Conservation (phyloP, 2,888 invertebrate species). For the Lasius fuliginosus region DNA sequence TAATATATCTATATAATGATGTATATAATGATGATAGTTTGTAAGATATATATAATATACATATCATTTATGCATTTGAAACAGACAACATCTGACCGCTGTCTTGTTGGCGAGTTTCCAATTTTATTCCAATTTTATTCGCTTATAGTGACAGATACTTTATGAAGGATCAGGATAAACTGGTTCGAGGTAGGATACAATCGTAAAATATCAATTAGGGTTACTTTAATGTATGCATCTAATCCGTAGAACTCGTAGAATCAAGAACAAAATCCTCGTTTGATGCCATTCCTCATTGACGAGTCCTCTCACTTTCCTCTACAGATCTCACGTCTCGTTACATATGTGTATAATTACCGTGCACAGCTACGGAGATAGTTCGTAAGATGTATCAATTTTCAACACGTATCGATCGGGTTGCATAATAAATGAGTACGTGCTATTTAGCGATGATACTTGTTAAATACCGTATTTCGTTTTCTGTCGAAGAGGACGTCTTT, state of each 20-base stretch:
- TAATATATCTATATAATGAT: too few species aligned
- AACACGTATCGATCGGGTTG: conserved; percentile 81
- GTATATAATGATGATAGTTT: too few species aligned
- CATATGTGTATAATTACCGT: conserved; percentile 78
- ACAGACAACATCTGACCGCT: conserved; percentile 57
- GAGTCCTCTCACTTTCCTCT: conserved; percentile 48
- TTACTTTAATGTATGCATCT: neutral
- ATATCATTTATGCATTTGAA: conserved; percentile 52
- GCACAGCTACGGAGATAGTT: conserved; percentile 58
- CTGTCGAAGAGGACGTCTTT: conserved; percentile 79
- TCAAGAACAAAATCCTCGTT: conserved; percentile 48
- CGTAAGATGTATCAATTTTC: conserved; percentile 81
- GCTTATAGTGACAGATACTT: conserved; percentile 63
- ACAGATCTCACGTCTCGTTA: conserved; percentile 80
- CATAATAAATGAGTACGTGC: conserved; percentile 81
- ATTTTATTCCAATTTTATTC: conserved; percentile 64
- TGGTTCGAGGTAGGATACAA: conserved; percentile 48
- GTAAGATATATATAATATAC: conserved; percentile 7
- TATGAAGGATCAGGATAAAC: conserved; percentile 61
- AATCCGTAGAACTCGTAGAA: neutral
- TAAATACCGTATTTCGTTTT: conserved; percentile 77
- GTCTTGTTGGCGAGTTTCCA: conserved; percentile 55
- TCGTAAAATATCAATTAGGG: conserved; percentile 15
- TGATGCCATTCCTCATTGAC: conserved; percentile 54
- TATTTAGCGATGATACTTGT: conserved; percentile 71